These are phyloP conservation scores for Suricata suricatta DNA, from an alignment of 2,113 vertebrate genomes.

Conservation along the genomic window DNA sequence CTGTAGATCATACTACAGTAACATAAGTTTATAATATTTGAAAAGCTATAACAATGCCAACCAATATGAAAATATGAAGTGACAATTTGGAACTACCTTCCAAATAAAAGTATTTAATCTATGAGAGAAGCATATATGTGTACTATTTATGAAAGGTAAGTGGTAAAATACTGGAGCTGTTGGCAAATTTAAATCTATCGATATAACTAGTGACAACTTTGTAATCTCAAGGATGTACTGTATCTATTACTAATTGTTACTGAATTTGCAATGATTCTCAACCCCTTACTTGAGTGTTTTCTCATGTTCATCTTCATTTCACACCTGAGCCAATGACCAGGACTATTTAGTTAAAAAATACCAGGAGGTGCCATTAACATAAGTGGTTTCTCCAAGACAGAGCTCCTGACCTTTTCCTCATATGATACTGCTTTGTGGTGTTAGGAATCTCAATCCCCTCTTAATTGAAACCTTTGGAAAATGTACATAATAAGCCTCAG, in stretches of 20 bases:
- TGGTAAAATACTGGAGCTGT: neutral
- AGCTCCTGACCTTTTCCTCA: neutral
- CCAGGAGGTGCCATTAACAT: neutral
- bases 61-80: neutral
- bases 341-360: neutral
- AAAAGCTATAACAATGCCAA: neutral
- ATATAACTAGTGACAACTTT: neutral
- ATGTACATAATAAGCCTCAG: neutral
- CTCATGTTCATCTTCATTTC: neutral
- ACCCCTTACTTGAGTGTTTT: neutral
- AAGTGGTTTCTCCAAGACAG: neutral
- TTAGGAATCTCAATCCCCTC: constrained; percentile 8
- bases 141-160: neutral
- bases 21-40: neutral
- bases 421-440: neutral
- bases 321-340: neutral
- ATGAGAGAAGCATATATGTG: neutral
- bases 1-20: neutral
- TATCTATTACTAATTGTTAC: neutral
- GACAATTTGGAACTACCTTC: neutral
- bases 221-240: neutral
- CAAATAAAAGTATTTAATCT: neutral
- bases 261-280: neutral
- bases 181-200: constrained; percentile 11
- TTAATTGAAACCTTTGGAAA: neutral